A percentile compares a stretch with the other conserved stretches of the same genome.
These are phyloP conservation scores for Scelioninae gen. 1 DNA, from an alignment of 2,888 invertebrate species.

Conservation along the genomic window DNA sequence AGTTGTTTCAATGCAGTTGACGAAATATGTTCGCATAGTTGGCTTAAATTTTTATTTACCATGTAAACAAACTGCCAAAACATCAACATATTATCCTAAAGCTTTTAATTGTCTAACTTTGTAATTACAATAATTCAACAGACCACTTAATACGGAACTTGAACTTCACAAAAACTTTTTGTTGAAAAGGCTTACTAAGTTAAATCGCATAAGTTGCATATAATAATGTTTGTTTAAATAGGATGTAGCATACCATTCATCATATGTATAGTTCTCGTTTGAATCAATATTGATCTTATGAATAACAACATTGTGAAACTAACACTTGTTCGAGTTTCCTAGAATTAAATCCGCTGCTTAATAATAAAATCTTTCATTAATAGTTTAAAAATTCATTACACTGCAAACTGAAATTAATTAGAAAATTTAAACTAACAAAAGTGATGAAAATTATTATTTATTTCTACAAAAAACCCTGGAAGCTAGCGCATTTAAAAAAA, in stretches of 20 bases:
- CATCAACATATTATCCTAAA: slow-evolving; percentile 51
- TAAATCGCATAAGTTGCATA: slow-evolving; percentile 57
- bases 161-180: slow-evolving; percentile 62
- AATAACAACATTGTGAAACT: slow-evolving; percentile 46
- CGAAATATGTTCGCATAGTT: slow-evolving; percentile 15
- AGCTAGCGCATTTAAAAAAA: too few species aligned
- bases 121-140: slow-evolving; percentile 63
- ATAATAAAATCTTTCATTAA: slow-evolving; percentile 3
- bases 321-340: slow-evolving; percentile 17
- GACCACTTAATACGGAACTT: slow-evolving; percentile 61
- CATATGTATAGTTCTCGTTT: slow-evolving; percentile 36
- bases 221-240: slow-evolving; percentile 64
- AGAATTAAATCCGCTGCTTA: slow-evolving; percentile 9
- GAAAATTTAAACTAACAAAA: too few species aligned
- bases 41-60: slow-evolving; percentile 14
- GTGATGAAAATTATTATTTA: too few species aligned
- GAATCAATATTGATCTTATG: slow-evolving; percentile 61
- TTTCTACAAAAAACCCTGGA: too few species aligned
- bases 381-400: not conserved
- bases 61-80: slow-evolving; percentile 31
- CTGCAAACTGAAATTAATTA: too few species aligned
- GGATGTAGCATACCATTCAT: slow-evolving; percentile 52
- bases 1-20: not conserved
- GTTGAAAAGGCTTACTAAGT: slow-evolving; percentile 61
- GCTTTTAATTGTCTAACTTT: slow-evolving; percentile 62